Conservation (phyloP, 2,888 invertebrate genomes). For the Furcula furcula region DNA sequence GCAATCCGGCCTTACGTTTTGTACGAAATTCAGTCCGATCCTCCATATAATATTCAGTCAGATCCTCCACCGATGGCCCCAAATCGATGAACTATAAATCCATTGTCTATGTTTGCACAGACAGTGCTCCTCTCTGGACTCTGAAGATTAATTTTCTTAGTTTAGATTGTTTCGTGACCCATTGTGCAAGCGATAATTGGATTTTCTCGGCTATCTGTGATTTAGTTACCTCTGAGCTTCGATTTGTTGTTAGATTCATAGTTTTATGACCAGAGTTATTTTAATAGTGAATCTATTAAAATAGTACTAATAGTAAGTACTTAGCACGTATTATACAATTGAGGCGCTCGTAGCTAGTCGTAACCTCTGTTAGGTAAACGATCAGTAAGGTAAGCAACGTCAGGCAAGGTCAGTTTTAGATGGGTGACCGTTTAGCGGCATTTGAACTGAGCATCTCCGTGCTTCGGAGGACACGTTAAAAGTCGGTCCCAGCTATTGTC, state of each 20-base stretch:
- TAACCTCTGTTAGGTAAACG: too few relatives aligned
- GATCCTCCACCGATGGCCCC: slow-evolving; percentile 59
- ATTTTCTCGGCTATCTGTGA: slow-evolving; percentile 76
- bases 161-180: slow-evolving; percentile 82
- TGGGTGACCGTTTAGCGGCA: too few relatives aligned
- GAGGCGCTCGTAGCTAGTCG: too few relatives aligned
- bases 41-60: slow-evolving; percentile 45
- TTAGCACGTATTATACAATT: too few relatives aligned
- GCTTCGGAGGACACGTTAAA: too few relatives aligned
- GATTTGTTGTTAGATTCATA: slow-evolving; percentile 49
- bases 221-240: slow-evolving; percentile 70
- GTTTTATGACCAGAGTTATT: slow-evolving; percentile 20
- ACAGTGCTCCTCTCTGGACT: slow-evolving; percentile 75
- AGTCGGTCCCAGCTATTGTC: too few relatives aligned
- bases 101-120: slow-evolving; percentile 81
- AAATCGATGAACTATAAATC: slow-evolving; percentile 81
- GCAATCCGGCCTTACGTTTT: slow-evolving; percentile 8
- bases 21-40: slow-evolving; percentile 21
- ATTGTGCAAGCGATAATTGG: slow-evolving; percentile 81
- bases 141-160: slow-evolving; percentile 82
- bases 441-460: too few relatives aligned
- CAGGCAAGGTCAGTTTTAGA: too few relatives aligned
- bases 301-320: too few relatives aligned
- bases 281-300: too few relatives aligned
- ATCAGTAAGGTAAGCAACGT: too few relatives aligned